Evolutionary conservation across 2,113 vertebrate species (phyloP), one percentile per base, ranked within the genome.

Genomic region (Aptenodytes patagonicus): DNA sequence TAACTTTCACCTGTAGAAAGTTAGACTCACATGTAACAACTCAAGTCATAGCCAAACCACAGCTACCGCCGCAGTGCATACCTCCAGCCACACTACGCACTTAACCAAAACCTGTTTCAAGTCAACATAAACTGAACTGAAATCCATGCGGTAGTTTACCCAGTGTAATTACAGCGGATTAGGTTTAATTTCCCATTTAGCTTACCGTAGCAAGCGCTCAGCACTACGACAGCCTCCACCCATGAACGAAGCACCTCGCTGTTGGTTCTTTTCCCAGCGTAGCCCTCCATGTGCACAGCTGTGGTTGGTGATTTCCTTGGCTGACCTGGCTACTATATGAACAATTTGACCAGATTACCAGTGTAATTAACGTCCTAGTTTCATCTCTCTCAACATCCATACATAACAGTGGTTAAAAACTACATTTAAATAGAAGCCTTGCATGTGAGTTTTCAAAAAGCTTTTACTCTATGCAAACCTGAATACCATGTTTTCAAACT

Each of bases 71-170:
- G 36, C 22, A 51, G 29, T 0, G 0, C 1, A 0, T 15, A 40
- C 29, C 46, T 36, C 79, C 49, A 86, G 52, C 32, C n/a, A 47
- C 32, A 18, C 22, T 0, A 0, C 8, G 8, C 0, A 0, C n/a
- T 65, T 40, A 88, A 34, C 36, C 18, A 72, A 76, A 87, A 58
- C 29, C 38, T 7, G 4, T 66, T 89, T 54, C 83, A 51, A 70
- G 72, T 36, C 93, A 80, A n/a, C 20, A 34, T 28, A 69, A 83
- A 66, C 40, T 46, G n/a, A 92, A 58, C 21, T 66, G 79, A 81
- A 91, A 87, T 14, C 72, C 42, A 24, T 10, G 54, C 3, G 1
- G 55, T 34, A 52, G 52, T 66, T 83, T 78, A 91, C 25, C 34
- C 76, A 54, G 7, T 3, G 34, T 21, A 83, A 89, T 65, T 83